Evolutionary conservation across 2,888 invertebrate genomes (phyloP).

Genomic region (Nomada lathburiana): DNA sequence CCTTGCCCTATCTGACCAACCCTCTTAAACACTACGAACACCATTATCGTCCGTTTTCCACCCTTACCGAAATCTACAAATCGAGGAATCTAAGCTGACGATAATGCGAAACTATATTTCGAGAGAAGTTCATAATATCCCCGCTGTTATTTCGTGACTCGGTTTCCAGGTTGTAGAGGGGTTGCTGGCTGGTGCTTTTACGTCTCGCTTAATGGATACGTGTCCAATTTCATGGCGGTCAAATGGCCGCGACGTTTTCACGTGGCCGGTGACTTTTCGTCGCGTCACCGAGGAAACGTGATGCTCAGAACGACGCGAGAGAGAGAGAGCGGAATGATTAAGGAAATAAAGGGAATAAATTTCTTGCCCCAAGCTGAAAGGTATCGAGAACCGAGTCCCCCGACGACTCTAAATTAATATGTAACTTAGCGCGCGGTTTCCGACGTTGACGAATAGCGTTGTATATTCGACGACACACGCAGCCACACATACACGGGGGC

Average conservation of each 20-base stretch:
- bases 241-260: background rate
- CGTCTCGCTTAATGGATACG: background rate
- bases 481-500: conserved; percentile 11
- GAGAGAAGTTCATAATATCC: conserved; percentile 4
- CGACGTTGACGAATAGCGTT: conserved; percentile 49
- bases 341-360: conserved; percentile 29
- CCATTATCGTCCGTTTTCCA: conserved; percentile 49
- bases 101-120: conserved; percentile 14
- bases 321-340: background rate
- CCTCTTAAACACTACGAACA: conserved; percentile 58
- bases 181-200: background rate
- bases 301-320: background rate
- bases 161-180: background rate
- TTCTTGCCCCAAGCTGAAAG: background rate
- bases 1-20: conserved; percentile 14
- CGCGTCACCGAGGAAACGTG: background rate
- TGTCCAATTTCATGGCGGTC: background rate
- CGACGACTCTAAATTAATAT: conserved; percentile 34
- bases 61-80: conserved; percentile 24
- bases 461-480: conserved; percentile 35
- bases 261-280: conserved; percentile 7
- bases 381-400: too few relatives aligned
- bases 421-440: conserved; percentile 15
- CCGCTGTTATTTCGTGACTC: background rate
- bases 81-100: conserved; percentile 13